Evolutionary conservation across 2,888 invertebrate genomes (phyloP).

Genomic region (Scaptomyza reducta): DNA sequence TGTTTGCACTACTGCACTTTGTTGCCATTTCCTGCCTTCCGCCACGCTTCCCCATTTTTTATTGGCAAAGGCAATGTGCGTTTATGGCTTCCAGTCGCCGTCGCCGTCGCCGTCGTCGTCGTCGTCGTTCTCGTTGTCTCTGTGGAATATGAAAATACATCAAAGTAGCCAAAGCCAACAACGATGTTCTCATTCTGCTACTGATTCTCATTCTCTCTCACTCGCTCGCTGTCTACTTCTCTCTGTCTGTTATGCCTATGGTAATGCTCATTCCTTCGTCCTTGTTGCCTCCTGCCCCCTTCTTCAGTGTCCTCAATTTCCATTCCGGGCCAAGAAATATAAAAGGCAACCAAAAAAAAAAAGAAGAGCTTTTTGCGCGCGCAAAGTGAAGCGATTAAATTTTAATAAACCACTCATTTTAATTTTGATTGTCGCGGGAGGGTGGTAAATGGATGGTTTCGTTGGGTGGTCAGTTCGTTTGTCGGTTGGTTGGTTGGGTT

Average conservation of each 20-base stretch:
- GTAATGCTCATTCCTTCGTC: slow-evolving; percentile 12
- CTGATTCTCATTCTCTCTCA: neutral
- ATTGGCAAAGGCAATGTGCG: slow-evolving; percentile 40
- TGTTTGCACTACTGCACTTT: slow-evolving; percentile 1
- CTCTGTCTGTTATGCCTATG: slow-evolving; percentile 5
- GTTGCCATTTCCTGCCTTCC: slow-evolving; percentile 8
- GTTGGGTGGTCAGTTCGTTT: slow-evolving; percentile 2
- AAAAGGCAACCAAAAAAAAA: slow-evolving; percentile 18
- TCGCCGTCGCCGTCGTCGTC: neutral
- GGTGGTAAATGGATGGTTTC: neutral
- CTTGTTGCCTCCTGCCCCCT: slow-evolving; percentile 8
- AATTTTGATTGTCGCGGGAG: slow-evolving; percentile 78
- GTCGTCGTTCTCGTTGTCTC: slow-evolving; percentile 48
- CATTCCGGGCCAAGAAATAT: slow-evolving; percentile 43
- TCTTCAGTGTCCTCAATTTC: slow-evolving; percentile 43
- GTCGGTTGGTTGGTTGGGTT: neutral
- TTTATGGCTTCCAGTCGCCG: slow-evolving; percentile 13
- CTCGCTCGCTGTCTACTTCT: neutral
- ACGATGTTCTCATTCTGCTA: slow-evolving; percentile 21
- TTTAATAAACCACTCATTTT: slow-evolving; percentile 83
- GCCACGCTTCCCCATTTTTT: neutral
- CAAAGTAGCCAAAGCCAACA: slow-evolving; percentile 67
- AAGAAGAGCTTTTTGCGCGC: slow-evolving; percentile 61
- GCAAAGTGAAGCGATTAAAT: slow-evolving; percentile 79
- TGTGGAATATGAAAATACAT: slow-evolving; percentile 74